A percentile compares a stretch with the other conserved stretches of the same genome.
Conservation (phyloP, 2,797 vertebrate species). For the Neopelma chrysocephalum region DNA sequence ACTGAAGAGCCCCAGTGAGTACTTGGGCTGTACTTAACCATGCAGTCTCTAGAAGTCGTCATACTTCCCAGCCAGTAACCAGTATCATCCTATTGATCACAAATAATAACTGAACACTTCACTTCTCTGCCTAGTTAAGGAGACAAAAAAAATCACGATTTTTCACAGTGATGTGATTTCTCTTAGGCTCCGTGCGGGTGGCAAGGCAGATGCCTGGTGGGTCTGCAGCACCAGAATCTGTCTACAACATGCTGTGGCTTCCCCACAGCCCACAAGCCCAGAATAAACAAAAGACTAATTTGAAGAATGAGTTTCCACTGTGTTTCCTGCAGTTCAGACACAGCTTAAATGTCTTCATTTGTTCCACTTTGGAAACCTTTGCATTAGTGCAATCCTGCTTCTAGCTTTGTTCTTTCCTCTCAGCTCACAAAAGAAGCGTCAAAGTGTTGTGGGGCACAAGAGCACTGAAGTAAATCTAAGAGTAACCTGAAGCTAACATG, state of each 20-base stretch:
- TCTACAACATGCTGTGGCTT: rapidly evolving
- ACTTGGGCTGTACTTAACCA: neutral
- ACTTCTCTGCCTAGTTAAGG: neutral
- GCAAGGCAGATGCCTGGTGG: neutral
- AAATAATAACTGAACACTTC: neutral
- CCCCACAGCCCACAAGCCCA: neutral
- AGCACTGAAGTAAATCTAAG: neutral
- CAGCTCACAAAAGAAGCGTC: neutral
- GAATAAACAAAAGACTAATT: neutral
- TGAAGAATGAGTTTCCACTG: neutral
- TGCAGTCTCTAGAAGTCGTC: neutral
- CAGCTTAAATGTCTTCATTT: neutral
- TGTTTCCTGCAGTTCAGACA: neutral
- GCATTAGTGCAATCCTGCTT: neutral
- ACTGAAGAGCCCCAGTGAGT: neutral
- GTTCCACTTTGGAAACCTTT: neutral
- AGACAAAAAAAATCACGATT: neutral
- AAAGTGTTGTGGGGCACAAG: neutral
- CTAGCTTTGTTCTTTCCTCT: neutral
- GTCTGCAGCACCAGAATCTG: neutral
- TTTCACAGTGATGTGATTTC: neutral
- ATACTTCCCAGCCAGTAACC: neutral
- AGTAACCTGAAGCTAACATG: neutral
- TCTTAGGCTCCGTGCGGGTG: neutral
- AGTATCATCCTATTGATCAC: neutral